Base-by-base conservation (phyloP, 1,140 invertebrate genomes). In the Helicorthomorpha holstii region DNA sequence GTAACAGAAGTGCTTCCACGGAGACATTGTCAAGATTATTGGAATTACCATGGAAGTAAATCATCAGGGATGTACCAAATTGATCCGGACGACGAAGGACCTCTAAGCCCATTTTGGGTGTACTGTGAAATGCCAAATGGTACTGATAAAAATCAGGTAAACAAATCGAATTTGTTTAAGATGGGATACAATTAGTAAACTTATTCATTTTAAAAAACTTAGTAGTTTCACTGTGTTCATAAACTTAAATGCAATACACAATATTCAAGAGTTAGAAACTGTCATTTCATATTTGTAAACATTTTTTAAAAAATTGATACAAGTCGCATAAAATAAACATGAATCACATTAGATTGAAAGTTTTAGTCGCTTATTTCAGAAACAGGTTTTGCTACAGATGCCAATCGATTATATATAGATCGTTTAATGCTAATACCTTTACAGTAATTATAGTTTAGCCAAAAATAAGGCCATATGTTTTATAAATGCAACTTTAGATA, bases 71-170 rank as follows among this genome's bases (percentile, higher is more conserved):
- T 21, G 2, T 38, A 49, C 29, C 3, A 3, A 7, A 49, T 49
- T 24, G 48, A 54, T 53, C 56, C 52, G 2, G 54, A 56, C 22
- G 54, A 49, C n/a, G 47, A 51, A 2, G 57, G 57, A 4, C 50
- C 43, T 0, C 27, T 58, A 4, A 1, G 10, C 1, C 52, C 57
- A 0, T 51, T 58, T 14, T 46, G 41, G 41, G 55, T 58, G 21
- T 49, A 53, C 2, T 58, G 56, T 29, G 54, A 58, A 27, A 58
- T 58, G 54, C 54, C 49, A 19, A 48, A 56, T 24, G 57, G 54
- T 25, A 56, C 27, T 19, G 57, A 56, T 27, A 41, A 44, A 7
- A 42, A 56, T 34, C 43, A 58, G 23, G 54, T 58, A 14, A 47
- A 24, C 4, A 26, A 7, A 22, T 21, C 4, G 7, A 7, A 45